Evolutionary conservation across 2,113 vertebrate species (phyloP), one percentile per base, ranked within the genome.

Genomic region (Anseranas semipalmata): DNA sequence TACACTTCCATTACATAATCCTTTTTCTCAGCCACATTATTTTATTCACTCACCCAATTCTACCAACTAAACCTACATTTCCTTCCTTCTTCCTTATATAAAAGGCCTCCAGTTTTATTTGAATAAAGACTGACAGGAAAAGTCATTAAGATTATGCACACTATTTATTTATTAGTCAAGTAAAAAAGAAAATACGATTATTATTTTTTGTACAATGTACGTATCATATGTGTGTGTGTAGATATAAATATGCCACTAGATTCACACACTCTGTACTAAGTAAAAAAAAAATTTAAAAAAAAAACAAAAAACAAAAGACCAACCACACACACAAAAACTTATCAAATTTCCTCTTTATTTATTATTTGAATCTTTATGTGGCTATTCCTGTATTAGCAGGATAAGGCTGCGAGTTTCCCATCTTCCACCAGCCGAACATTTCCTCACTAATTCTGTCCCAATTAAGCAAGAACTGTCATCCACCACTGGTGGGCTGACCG

Each of bases 201-300:
- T 6, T 72, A 10, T 15, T 83, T 48, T 46, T 7, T 41, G 15
- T 6, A 72, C 30, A 28, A 30, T 0, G 11, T 24, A 30, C 22
- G 3, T 19, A 20, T 0, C 17, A 3, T 14, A 17, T 0, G 1
- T 6, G 20, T 41, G 11, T 43, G 19, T 8, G 21, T 4, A 63
- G 13, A 60, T 12, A 16, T 0, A 45, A 37, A 53, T 0, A 50
- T 2, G 24, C 10, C 7, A 39, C 70, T 53, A 7, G 7, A 68
- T 35, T 78, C 15, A 59, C 12, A 39, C 66, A 35, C 8, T 39
- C 16, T 46, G 22, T 22, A 58, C 24, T 14, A 14, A 77, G 46
- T 8, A 17, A 67, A 58, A n/a, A 19, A 43, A 21, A 12, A 6
- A 21, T 1, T 15, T 45, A 45, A 28, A 63, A 63, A 24, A 63